Percentiles rank a stretch among this genome's conserved stretches.
Conservation (phyloP, 2,113 vertebrate species). For the Varanus komodoensis region DNA sequence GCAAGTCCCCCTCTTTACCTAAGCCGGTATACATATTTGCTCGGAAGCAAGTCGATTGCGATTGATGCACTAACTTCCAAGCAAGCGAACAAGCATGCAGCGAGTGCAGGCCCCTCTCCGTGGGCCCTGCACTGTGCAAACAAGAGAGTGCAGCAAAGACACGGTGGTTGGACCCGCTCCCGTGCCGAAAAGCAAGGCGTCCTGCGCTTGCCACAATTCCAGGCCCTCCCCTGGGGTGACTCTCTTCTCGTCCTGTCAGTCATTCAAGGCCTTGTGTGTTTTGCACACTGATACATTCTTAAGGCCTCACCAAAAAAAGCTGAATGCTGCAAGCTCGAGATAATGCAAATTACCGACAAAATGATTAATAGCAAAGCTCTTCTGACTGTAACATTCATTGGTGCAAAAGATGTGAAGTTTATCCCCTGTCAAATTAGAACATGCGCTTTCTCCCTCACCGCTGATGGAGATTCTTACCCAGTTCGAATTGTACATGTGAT, state of each 20-base stretch:
- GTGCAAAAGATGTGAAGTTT: not conserved
- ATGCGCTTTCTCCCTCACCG: not conserved
- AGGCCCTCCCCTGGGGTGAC: not conserved
- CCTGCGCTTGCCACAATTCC: not conserved
- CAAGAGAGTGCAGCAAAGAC: not conserved
- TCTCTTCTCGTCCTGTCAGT: not conserved
- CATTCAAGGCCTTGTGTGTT: not conserved
- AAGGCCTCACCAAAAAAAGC: not conserved
- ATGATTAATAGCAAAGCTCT: not conserved
- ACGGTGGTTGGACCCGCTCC: too few species aligned
- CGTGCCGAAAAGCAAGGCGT: not conserved
- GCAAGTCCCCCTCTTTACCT: too few species aligned
- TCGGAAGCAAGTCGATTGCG: too few species aligned
- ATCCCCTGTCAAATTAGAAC: not conserved
- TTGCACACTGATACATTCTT: not conserved
- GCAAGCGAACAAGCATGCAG: not conserved
- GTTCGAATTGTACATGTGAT: constrained; percentile 64
- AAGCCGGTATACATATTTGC: too few species aligned
- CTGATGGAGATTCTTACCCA: constrained; percentile 72
- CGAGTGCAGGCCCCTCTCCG: not conserved
- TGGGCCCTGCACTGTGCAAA: not conserved
- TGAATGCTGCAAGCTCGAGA: not conserved
- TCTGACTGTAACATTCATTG: not conserved
- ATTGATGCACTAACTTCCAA: not conserved
- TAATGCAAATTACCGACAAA: not conserved